phyloP scores from a whole-genome alignment of 2,797 vertebrate species.

The Choloepus didactylus region DNA sequence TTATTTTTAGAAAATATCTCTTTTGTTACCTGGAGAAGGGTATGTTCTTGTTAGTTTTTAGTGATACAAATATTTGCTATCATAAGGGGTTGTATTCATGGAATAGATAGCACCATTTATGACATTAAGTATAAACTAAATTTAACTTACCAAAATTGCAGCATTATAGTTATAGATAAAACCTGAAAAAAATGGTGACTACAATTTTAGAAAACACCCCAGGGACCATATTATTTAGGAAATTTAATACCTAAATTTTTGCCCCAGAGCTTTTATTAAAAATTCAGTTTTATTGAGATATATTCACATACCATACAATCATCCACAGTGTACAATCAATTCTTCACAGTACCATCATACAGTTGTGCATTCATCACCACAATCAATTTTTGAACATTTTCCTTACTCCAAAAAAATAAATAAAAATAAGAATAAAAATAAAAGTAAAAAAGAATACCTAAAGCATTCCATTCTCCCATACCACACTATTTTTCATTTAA shows the following conservation, averaged over 20 bases:
- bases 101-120: neutral
- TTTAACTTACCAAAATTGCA: neutral
- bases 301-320: no score
- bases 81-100: neutral
- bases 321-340: no score
- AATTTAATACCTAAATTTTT: conserved; percentile 31
- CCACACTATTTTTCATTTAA: no score
- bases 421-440: no score
- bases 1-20: neutral
- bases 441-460: no score
- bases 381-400: no score
- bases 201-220: neutral
- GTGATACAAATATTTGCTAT: neutral
- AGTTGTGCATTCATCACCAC: no score
- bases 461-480: no score
- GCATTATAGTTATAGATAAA: neutral
- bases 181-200: neutral
- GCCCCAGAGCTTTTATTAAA: no score
- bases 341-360: no score
- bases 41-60: neutral
- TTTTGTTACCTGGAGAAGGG: neutral
- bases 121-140: neutral
- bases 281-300: no score
- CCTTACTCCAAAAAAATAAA: no score
- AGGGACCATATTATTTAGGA: neutral